phyloP scores from a whole-genome alignment of 2,113 vertebrate species.

The Dipodomys stephensi region DNA sequence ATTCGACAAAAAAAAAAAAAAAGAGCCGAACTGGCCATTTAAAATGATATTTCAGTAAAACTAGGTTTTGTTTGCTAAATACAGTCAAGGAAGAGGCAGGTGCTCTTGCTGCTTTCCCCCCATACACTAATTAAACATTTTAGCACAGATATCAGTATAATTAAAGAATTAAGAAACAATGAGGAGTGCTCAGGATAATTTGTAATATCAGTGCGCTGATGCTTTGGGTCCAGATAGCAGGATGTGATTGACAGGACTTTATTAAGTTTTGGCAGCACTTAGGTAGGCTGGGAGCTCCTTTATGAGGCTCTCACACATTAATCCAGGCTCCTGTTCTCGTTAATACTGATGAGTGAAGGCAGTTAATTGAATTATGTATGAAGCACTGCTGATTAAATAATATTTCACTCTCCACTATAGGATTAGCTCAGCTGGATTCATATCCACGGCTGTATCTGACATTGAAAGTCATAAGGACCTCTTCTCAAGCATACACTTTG shows the following conservation, averaged over 20 bases:
- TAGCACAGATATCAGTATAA: constrained; percentile 86
- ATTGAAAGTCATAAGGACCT: constrained; percentile 84
- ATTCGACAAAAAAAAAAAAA: background rate
- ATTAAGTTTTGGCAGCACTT: constrained; percentile 87
- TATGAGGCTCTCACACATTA: constrained; percentile 85
- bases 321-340: constrained; percentile 85
- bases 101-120: constrained; percentile 69
- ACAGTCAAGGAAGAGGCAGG: constrained; percentile 65
- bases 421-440: constrained; percentile 87
- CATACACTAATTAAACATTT: constrained; percentile 84
- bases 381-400: constrained; percentile 90
- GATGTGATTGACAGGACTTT: constrained; percentile 87
- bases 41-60: constrained; percentile 71
- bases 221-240: constrained; percentile 77
- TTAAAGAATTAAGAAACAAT: constrained; percentile 86
- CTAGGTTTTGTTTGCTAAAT: constrained; percentile 71
- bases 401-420: constrained; percentile 87
- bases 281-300: constrained; percentile 85
- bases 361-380: constrained; percentile 92
- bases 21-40: constrained; percentile 64
- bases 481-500: constrained; percentile 76
- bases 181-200: constrained; percentile 80
- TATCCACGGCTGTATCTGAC: constrained; percentile 82
- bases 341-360: constrained; percentile 89
- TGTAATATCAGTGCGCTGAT: constrained; percentile 84